Evolutionary conservation across 92 coral and sea anemone species (phyloP), one percentile per base, ranked within the genome.

Genomic region (Isaurus tuberculatus): DNA sequence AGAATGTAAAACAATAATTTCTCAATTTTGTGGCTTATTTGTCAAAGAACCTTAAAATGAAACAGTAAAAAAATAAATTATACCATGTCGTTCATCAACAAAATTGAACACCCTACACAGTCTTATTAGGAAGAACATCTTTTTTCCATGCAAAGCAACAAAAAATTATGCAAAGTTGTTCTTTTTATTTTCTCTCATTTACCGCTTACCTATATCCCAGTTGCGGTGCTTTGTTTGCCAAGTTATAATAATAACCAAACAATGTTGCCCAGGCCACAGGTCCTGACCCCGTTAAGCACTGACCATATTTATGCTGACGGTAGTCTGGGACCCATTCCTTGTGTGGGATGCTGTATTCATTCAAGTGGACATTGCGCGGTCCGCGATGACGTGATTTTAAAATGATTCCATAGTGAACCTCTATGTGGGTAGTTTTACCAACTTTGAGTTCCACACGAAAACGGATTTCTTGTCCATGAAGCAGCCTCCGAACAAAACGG

Each of bases 181-280:
- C n/a, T n/a, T n/a, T n/a, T n/a, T n/a, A n/a, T n/a, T n/a, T n/a
- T n/a, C n/a, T n/a, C n/a, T n/a, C n/a, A n/a, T n/a, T n/a, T n/a
- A n/a, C n/a, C n/a, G n/a, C 97, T 90, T 79, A 92, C 97, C 85
- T 88, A 42, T 88, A 90, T 44, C 91, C 90, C 10, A 80, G 63
- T 19, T 88, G 77, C 0, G 86, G 87, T 4, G 58, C 65, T 37
- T 69, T 81, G 19, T 86, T 82, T 10, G 93, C 97, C 67, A 93
- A 16, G 77, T 88, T 95, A 84, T 91, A 91, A 84, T 78, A 85
- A 85, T 95, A 93, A 79, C 97, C 98, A 53, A 95, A 88, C 51
- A 95, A 73, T 88, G 86, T 90, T 37, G 94, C 92, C 98, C 97
- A 95, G 78, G 97, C 98, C 85, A 93, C 95, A 17, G 98, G 92